These are phyloP conservation scores for Anhinga anhinga DNA, from an alignment of 2,113 vertebrate genomes.

Conservation along the genomic window DNA sequence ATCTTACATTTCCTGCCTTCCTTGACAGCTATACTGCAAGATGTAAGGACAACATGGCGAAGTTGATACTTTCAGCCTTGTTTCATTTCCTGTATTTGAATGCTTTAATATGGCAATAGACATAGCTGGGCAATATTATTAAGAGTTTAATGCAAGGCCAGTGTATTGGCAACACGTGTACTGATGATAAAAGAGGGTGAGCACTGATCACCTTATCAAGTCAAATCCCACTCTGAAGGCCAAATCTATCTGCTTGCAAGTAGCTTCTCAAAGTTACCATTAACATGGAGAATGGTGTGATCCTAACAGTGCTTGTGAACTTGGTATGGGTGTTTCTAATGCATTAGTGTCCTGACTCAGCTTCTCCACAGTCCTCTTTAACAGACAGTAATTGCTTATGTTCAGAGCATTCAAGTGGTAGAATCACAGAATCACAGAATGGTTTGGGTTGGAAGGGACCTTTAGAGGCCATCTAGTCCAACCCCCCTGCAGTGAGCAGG, in stretches of 20 bases:
- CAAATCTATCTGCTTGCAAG: neutral
- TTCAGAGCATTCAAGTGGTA: neutral
- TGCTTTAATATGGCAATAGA: neutral
- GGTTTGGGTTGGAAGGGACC: too few relatives aligned
- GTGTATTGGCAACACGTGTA: accelerated
- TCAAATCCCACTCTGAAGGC: neutral
- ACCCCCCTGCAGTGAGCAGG: too few relatives aligned
- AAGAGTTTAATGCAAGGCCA: neutral
- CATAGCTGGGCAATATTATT: neutral
- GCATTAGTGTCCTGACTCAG: neutral
- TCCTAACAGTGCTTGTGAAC: neutral
- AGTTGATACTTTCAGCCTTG: neutral
- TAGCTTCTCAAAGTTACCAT: neutral
- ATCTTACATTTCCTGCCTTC: neutral
- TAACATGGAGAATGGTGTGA: accelerated
- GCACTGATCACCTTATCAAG: neutral
- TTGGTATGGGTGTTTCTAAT: neutral
- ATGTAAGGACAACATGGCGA: neutral
- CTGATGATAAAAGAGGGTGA: neutral
- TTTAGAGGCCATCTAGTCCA: too few relatives aligned
- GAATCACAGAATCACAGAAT: too few relatives aligned
- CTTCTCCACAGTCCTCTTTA: neutral
- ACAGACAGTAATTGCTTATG: accelerated
- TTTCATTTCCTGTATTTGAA: neutral
- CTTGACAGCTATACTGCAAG: neutral